A percentile compares a stretch with the other conserved stretches of the same genome.
Conservation (phyloP, 2,113 vertebrate genomes). For the Balaeniceps rex region DNA sequence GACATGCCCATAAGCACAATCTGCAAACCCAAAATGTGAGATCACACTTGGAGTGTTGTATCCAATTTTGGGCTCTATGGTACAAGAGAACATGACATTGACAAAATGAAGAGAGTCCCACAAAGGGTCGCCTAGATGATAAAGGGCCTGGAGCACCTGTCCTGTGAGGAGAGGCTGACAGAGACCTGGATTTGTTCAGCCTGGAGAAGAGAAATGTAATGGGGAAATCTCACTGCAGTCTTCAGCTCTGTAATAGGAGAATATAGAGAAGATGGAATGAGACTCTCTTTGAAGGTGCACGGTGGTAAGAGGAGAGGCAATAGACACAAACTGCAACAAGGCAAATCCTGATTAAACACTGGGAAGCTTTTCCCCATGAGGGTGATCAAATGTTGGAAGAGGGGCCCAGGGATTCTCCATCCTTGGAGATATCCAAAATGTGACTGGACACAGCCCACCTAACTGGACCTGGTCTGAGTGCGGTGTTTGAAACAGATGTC, state of each 20-base stretch:
- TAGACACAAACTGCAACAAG: not conserved
- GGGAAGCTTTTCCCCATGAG: not conserved
- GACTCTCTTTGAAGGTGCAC: not conserved
- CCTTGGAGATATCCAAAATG: not conserved
- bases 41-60: not conserved
- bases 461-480: not conserved
- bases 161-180: not conserved
- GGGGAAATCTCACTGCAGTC: not conserved
- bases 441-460: not conserved
- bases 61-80: not conserved
- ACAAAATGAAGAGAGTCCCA: not conserved
- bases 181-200: not conserved
- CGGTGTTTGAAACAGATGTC: not conserved
- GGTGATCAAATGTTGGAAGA: not conserved
- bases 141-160: not conserved
- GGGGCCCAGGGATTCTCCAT: not conserved
- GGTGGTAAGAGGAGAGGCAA: not conserved
- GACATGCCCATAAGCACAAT: no score
- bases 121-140: no score
- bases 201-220: not conserved
- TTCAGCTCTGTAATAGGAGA: not conserved
- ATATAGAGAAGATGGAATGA: not conserved
- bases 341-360: not conserved
- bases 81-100: not conserved
- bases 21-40: not conserved